Conservation (phyloP, 2,888 invertebrate species). For the Caprella mutica region DNA sequence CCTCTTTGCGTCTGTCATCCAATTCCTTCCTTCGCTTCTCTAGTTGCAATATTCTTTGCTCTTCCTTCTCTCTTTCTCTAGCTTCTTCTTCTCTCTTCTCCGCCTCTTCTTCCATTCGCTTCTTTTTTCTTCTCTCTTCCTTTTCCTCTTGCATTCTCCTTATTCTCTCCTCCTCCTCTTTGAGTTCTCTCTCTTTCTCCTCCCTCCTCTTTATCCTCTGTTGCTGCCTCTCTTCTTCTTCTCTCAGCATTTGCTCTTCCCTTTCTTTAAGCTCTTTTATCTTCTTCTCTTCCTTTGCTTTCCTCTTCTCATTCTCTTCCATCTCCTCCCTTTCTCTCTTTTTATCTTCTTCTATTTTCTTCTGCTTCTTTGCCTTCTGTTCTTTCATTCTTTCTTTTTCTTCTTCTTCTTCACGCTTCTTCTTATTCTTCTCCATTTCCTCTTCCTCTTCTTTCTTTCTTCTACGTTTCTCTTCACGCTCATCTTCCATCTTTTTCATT, state of each 20-base stretch:
- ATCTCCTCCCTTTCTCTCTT: slow-evolving; percentile 34
- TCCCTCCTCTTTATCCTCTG: slow-evolving; percentile 18
- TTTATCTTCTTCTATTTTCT: slow-evolving; percentile 35
- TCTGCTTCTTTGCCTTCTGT: slow-evolving; percentile 31
- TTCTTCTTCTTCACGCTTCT: background rate
- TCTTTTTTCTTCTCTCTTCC: background rate
- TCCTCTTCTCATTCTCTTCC: too few relatives aligned
- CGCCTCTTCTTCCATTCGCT: background rate
- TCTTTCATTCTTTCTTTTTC: slow-evolving; percentile 14
- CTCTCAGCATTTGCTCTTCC: slow-evolving; percentile 37
- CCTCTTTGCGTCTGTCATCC: slow-evolving; percentile 34
- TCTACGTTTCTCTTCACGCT: background rate
- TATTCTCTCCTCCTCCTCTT: slow-evolving; percentile 11
- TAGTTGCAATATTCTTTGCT: slow-evolving; percentile 33
- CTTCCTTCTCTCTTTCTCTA: slow-evolving; percentile 32
- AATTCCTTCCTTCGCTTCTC: slow-evolving; percentile 22
- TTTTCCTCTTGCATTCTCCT: slow-evolving; percentile 3
- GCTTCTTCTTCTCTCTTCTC: slow-evolving; percentile 14
- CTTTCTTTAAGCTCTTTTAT: slow-evolving; percentile 28
- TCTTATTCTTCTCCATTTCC: background rate
- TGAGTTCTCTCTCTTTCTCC: slow-evolving; percentile 14
- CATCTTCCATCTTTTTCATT: background rate
- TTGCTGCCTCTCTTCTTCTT: slow-evolving; percentile 37
- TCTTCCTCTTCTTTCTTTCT: background rate
- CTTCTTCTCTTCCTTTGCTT: slow-evolving; percentile 21